Evolutionary conservation across 2,888 invertebrate genomes (phyloP), one percentile per base, ranked within the genome.

Genomic region (Xestia xanthographa): DNA sequence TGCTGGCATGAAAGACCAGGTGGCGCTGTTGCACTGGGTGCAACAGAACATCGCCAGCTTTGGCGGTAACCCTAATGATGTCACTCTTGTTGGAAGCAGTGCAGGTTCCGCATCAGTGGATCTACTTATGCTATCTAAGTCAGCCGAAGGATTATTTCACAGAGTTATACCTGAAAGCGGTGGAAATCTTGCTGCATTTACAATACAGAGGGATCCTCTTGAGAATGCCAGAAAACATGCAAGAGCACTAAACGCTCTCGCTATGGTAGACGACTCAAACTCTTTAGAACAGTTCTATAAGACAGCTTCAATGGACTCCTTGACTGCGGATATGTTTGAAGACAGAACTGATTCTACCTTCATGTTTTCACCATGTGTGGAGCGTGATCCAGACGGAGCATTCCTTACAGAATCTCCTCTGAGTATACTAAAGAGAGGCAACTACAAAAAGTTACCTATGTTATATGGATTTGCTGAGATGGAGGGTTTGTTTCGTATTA

Each of bases 1-100:
- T 67, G 94, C 93, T 11, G 93, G 94, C 1, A 84, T 94, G 85
- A 93, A 94, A 76, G 93, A 94, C 48, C 92, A 92, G 77, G 85
- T 94, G 4, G 91, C 92, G 0, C 77, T 91, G 2, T 79, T 94
- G 22, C 89, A 89, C 0, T 94, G 94, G 93, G 92, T 94, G 3
- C 86, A 92, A 43, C 86, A 88, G 22, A 92, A 94, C 58, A 93
- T 94, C 8, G 91, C 87, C 0, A 89, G 73, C 12, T 94, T 91
- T 43, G 92, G 93, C 0, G 94, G 93, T 8, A 92, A 93, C 71
- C 92, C 93, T 26, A 73, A 91, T 66, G 92, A 94, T 67, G 90
- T 70, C 29, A 70, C 70, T 14, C 17, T 70, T 45, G 63, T n/a
- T 20, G 63, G 69, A n/a, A 22, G 20, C 5, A 69, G 63, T 62